Evolutionary conservation across 2,888 invertebrate species (phyloP), one percentile per base, ranked within the genome.

Genomic region (Abrostola triplasia): DNA sequence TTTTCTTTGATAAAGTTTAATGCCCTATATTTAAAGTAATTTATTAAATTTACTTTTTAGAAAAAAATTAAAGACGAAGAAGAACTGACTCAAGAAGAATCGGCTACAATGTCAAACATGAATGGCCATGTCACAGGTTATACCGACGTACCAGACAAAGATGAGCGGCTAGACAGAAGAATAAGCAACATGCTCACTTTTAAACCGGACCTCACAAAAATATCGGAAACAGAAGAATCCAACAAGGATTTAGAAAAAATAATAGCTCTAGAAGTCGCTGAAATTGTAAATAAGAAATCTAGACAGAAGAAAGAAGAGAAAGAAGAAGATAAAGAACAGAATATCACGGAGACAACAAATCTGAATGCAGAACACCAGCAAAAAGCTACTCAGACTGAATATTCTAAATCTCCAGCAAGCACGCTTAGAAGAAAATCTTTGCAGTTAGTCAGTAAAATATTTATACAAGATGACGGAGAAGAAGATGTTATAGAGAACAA

Each of bases 101-200:
- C 87, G 24, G 81, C 83, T 24, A 85, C 89, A 67, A 64, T 90
- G 5, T 70, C 86, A 9, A 88, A 85, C 36, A 77, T 84, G 12
- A 92, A 92, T 56, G 92, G 92, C 2, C 85, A 89, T 54, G 64
- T 88, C 0, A 36, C 76, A 35, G 69, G 68, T 6, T 77, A 80
- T 7, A 61, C 83, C n/a, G 81, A 76, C 38, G 59, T 81, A 42
- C 54, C 75, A 37, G 79, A 80, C 2, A 87, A 80, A 72, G 88
- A 90, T 5, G 88, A 89, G 63, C 81, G 80, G n/a, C 65, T 83
- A 42, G 91, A 92, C 47, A 88, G 89, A 84, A 86, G 89, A 82
- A 90, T 92, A 40, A 92, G 86, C 66, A 91, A 92, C 65, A 93
- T 93, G 91, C 79, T 92, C 0, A 87, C 90, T 10, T 92, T 91